Base-by-base conservation (phyloP, 1,140 invertebrate genomes). In the Idris sp. region DNA sequence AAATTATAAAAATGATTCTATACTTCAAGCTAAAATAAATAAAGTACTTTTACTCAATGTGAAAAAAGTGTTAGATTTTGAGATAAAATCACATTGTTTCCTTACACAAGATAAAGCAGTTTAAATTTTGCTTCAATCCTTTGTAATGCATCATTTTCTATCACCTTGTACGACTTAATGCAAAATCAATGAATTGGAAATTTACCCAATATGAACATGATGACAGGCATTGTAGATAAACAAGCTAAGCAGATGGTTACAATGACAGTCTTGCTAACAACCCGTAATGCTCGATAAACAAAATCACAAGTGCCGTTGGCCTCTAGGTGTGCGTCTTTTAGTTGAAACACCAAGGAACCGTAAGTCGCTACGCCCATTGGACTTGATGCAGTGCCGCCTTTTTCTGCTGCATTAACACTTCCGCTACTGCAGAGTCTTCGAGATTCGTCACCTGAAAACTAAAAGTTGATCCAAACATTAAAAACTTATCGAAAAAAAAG, bases 281-380 rank as follows among this genome's bases (percentile, higher is more conserved):
- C 93, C 62, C 89, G 89, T 35, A 93, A 86, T 0, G 92, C 93
- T 65, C 92, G 90, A 78, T 90, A 92, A 0, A 94, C 89, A 79
- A 95, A 96, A 81, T 95, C 93, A 48, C 92, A 93, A 0, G 91
- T 92, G 19, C 91, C 90, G 1, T 90, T 91, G 0, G 94, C 92
- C 75, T 96, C 94, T 81, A 92, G 90, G 75, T 94, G 93, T 33
- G 94, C 94, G 79, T 95, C 94, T 76, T 93, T 93, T 19, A 95
- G 88, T 81, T 95, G 93, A 81, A 94, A 93, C 2, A 93, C 91
- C 18, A 95, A 90, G 4, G 93, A 94, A 15, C 93, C 93, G 77
- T 95, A 95, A 0, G 92, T 92, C 0, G 91, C 90, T 1, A 92
- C 87, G 0, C 90, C 91, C 14, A 92, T 64, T 2, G 71, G 77